These are phyloP conservation scores for Sussaba pulchella DNA, from an alignment of 2,888 invertebrate genomes.

Conservation along the genomic window DNA sequence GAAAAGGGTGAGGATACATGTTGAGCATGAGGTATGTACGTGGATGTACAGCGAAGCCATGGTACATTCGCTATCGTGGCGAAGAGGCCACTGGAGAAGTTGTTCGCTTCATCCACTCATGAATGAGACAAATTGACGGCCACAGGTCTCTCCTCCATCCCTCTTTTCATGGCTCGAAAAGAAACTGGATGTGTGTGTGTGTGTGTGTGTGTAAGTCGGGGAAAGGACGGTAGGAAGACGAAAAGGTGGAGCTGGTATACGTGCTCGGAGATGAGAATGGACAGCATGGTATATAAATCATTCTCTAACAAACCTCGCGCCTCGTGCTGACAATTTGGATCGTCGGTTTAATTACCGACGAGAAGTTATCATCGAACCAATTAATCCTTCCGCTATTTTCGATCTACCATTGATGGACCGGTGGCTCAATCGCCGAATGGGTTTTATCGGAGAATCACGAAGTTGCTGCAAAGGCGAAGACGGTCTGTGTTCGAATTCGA, in stretches of 20 bases:
- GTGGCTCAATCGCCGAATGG: constrained; percentile 34
- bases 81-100: constrained; percentile 34
- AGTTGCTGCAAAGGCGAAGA: constrained; percentile 8
- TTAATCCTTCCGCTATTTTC: constrained; percentile 59
- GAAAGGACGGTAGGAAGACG: constrained; percentile 20
- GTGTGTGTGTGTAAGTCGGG: constrained; percentile 11
- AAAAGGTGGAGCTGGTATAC: constrained; percentile 22
- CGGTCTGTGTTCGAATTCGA: constrained; percentile 46
- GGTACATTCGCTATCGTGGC: constrained; percentile 41
- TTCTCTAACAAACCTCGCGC: constrained; percentile 52
- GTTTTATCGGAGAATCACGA: constrained; percentile 27
- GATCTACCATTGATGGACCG: constrained; percentile 31
- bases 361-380: constrained; percentile 56
- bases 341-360: constrained; percentile 22
- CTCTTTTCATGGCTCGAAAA: constrained; percentile 30
- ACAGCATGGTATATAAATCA: constrained; percentile 63
- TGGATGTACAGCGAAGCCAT: constrained; percentile 20
- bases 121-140: constrained; percentile 67
- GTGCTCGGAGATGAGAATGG: constrained; percentile 59
- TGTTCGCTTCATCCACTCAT: constrained; percentile 64
- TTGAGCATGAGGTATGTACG: constrained; percentile 40
- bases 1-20: constrained; percentile 30
- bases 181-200: constrained; percentile 49
- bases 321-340: not conserved
- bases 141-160: constrained; percentile 24